These are phyloP conservation scores for Coendou prehensilis DNA, from an alignment of 2,797 vertebrate genomes.

Conservation along the genomic window DNA sequence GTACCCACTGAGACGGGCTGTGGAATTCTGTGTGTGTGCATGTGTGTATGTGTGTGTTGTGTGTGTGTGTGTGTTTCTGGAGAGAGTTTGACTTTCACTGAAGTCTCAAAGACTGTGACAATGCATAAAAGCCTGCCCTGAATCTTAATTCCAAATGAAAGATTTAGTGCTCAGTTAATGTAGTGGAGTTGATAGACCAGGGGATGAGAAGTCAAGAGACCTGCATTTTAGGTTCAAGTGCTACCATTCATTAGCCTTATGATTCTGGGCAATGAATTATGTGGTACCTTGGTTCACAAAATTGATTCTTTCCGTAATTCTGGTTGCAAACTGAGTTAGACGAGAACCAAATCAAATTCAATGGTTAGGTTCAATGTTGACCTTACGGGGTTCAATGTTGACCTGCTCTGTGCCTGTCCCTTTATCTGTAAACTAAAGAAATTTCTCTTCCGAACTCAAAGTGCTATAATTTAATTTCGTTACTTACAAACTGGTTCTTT, in stretches of 20 bases:
- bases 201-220: neutral
- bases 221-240: neutral
- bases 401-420: neutral
- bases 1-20: neutral
- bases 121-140: neutral
- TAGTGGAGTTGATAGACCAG: neutral
- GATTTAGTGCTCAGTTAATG: neutral
- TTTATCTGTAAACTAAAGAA: constrained; percentile 37
- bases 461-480: neutral
- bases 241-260: neutral
- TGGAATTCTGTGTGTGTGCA: neutral
- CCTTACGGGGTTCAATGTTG: neutral
- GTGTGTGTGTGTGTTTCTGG: neutral
- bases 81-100: neutral
- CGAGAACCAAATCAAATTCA: neutral
- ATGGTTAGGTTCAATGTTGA: neutral
- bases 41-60: neutral
- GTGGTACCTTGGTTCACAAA: neutral
- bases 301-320: neutral
- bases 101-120: neutral
- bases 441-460: neutral
- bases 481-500: constrained; percentile 21
- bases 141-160: constrained; percentile 14
- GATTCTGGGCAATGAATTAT: neutral
- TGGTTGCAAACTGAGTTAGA: neutral